Conservation (phyloP, 2,888 invertebrate species). For the Cheilosia vernalis region DNA sequence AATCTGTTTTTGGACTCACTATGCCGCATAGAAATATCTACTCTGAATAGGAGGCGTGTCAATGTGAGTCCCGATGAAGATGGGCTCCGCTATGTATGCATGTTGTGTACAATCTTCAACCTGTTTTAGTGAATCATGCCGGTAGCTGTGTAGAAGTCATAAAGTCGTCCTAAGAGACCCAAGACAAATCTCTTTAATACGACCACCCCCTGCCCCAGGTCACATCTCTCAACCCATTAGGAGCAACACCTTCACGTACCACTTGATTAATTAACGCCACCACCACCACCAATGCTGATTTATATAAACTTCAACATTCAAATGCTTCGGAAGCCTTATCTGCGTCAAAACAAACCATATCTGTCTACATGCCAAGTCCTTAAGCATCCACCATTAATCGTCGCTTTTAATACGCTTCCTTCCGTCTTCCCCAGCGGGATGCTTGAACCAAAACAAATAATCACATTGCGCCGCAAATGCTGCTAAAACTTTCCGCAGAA, state of each 20-base stretch:
- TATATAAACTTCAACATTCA: conserved; percentile 54
- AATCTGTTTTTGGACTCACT: too few species aligned
- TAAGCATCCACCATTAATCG: conserved; percentile 65
- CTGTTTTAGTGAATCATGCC: too few species aligned
- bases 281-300: conserved; percentile 41
- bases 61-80: too few species aligned
- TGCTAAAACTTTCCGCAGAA: conserved; percentile 43
- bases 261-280: conserved; percentile 59
- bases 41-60: too few species aligned
- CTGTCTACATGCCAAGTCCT: conserved; percentile 47
- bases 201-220: background rate
- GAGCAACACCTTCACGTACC: conserved; percentile 35
- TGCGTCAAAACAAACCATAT: conserved; percentile 58
- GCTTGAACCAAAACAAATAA: conserved; percentile 51
- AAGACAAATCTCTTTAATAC: too few species aligned
- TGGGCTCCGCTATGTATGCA: too few species aligned
- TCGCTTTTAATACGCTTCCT: conserved; percentile 50
- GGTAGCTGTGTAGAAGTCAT: too few species aligned
- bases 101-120: too few species aligned
- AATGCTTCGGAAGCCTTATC: conserved; percentile 51
- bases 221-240: conserved; percentile 30
- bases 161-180: too few species aligned
- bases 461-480: conserved; percentile 57
- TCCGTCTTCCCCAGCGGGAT: background rate
- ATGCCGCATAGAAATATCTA: too few species aligned